These are phyloP conservation scores for Drosophila ochracea DNA, from an alignment of 2,888 invertebrate genomes.

Conservation along the genomic window DNA sequence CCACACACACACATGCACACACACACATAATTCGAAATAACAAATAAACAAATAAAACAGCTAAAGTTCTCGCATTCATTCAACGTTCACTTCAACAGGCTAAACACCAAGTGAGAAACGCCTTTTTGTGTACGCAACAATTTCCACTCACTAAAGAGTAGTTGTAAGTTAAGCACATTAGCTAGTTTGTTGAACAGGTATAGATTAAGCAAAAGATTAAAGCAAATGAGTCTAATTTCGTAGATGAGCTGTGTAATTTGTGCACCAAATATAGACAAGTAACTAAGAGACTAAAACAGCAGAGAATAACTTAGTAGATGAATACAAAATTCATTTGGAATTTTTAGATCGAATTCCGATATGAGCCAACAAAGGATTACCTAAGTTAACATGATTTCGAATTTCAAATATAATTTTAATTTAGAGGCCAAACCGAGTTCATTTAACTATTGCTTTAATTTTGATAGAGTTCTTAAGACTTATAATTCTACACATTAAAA, in stretches of 20 bases:
- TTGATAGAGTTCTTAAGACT: background rate
- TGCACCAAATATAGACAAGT: too few relatives aligned
- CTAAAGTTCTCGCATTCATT: conserved; percentile 38
- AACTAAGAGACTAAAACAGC: too few relatives aligned
- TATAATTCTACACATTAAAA: background rate
- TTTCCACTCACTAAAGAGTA: background rate
- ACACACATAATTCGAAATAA: conserved; percentile 27
- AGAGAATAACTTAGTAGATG: background rate
- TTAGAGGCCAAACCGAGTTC: background rate
- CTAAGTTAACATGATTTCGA: too few relatives aligned
- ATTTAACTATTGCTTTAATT: background rate
- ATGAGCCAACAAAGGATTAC: too few relatives aligned
- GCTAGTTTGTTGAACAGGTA: background rate
- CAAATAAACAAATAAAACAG: conserved; percentile 63
- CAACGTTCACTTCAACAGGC: conserved; percentile 48
- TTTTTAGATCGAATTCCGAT: background rate
- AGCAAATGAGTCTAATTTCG: too few relatives aligned
- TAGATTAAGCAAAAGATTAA: too few relatives aligned
- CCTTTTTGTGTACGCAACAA: conserved; percentile 32
- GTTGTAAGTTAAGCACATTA: conserved; percentile 1
- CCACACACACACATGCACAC: background rate
- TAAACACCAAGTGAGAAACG: conserved; percentile 35
- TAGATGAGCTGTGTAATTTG: too few relatives aligned
- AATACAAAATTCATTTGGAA: background rate
- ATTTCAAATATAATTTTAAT: background rate